Evolutionary conservation across 2,113 vertebrate species (phyloP).

Genomic region (Sylvietta virens): DNA sequence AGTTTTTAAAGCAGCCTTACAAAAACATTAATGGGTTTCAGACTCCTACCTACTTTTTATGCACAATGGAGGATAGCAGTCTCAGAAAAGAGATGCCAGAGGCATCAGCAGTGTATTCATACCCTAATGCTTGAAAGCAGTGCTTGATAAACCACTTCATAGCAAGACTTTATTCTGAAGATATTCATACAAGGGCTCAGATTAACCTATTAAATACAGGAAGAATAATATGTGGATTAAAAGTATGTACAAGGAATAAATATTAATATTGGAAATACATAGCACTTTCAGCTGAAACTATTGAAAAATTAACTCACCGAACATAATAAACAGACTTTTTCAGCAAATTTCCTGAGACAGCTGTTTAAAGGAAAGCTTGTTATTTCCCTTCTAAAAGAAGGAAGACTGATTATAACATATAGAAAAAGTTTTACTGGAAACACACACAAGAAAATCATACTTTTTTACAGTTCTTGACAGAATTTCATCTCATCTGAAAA

Average conservation of each 20-base stretch:
- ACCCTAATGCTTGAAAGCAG: background rate
- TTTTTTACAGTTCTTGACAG: background rate
- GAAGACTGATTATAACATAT: background rate
- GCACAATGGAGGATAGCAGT: background rate
- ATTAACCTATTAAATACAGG: background rate
- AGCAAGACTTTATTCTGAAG: background rate
- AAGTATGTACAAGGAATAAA: background rate
- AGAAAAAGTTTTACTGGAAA: background rate
- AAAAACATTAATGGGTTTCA: background rate
- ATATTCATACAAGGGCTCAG: background rate
- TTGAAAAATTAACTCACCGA: background rate
- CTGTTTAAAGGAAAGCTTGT: background rate
- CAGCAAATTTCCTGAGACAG: background rate
- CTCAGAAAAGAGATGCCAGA: background rate
- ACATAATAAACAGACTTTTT: background rate
- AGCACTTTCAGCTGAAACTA: background rate
- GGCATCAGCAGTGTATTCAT: background rate
- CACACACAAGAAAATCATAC: background rate
- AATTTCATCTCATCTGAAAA: background rate
- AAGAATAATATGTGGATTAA: background rate
- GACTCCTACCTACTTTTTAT: background rate
- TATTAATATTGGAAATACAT: background rate
- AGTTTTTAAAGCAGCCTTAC: background rate
- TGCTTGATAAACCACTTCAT: background rate
- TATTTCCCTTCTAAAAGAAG: background rate